A percentile compares a stretch with the other conserved stretches of the same genome.
These are phyloP conservation scores for Mycetomoellerius zeteki DNA, from an alignment of 1,140 invertebrate genomes.

Conservation along the genomic window DNA sequence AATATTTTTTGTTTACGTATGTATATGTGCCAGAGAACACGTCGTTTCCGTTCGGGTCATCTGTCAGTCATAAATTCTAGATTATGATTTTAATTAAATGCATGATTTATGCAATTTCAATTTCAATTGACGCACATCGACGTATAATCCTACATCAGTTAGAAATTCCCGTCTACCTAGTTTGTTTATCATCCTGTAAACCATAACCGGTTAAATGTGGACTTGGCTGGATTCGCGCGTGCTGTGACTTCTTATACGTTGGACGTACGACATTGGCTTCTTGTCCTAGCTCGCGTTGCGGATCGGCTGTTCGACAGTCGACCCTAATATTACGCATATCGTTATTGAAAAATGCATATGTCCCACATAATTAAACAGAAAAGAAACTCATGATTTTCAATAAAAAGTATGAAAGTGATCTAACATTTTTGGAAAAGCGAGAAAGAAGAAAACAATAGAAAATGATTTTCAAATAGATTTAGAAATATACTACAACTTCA, in stretches of 20 bases:
- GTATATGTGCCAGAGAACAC: not conserved
- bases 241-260: constrained; percentile 24
- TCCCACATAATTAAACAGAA: not conserved
- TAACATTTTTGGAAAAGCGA: not conserved
- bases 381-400: not conserved
- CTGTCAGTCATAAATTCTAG: not conserved
- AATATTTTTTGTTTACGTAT: not conserved
- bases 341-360: not conserved
- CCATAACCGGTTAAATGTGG: constrained; percentile 72
- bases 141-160: constrained; percentile 2
- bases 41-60: not conserved
- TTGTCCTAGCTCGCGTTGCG: not conserved
- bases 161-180: constrained; percentile 36
- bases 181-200: constrained; percentile 65
- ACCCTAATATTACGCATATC: not conserved
- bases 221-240: constrained; percentile 37
- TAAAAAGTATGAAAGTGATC: not conserved
- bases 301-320: not conserved
- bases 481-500: not conserved
- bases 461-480: not conserved
- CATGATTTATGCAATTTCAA: constrained; percentile 1
- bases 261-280: not conserved
- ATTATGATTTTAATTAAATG: constrained; percentile 18
- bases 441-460: not conserved
- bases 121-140: constrained; percentile 1